Base-by-base conservation (phyloP, 1,140 invertebrate genomes). In the Temnothorax nylanderi region DNA sequence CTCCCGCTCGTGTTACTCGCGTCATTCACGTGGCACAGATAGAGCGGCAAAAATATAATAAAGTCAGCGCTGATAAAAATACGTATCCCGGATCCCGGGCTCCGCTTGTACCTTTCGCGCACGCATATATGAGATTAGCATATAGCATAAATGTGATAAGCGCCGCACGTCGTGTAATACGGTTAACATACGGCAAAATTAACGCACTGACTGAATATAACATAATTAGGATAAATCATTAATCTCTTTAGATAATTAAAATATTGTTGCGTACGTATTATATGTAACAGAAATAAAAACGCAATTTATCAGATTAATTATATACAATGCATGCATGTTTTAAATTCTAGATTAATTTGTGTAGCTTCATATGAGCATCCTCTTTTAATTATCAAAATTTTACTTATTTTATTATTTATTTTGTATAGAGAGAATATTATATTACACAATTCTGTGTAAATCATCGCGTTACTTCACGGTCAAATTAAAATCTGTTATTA, bases 31-130 rank as follows among this genome's bases (percentile, higher is more conserved):
- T 64, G 13, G 7, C 54, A 49, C 80, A 49, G 69, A 84, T 74
- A 60, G 69, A 84, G 51, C 80, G 60, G 32, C 80, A 82, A 84
- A 75, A 84, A 84, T 84, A 84, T 75, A 60, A 84, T 75, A 74
- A 84, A 75, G 54, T 74, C 41, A 13, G 49, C 37, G 37, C 44
- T 84, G 41, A 84, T 84, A 84, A 84, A 84, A 84, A 84, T 84
- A 84, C 32, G 44, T 26, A 26, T 60, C 41, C 18, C 44, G 7
- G 41, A 26, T 60, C 41, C 18, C 44, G 7, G 41, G 16, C 37
- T 11, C 16, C 11, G 51, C 41, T 32, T 13, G 67, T 82, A 37
- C 21, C 49, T 62, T 75, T 60, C 41, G 26, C 41, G 18, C 54
- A 67, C 54, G 41, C 56, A 5, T 21, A 60, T 34, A 34, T 11